Percentiles rank a stretch among this genome's conserved stretches.
phyloP scores from a whole-genome alignment of 2,888 invertebrate species.

The Caenorhabditis wallacei region DNA sequence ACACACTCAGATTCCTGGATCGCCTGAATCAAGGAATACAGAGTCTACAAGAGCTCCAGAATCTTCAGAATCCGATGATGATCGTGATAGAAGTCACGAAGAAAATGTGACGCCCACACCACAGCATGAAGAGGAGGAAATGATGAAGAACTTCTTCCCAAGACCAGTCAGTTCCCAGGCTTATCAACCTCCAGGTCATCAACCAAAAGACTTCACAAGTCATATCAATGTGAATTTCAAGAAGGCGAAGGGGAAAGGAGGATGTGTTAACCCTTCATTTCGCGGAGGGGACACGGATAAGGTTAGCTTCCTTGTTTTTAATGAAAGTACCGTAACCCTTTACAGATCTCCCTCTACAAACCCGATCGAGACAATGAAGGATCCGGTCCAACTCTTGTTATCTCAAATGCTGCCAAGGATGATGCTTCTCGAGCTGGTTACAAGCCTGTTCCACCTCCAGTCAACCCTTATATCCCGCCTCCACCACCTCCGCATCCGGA shows the following conservation, averaged over 20 bases:
- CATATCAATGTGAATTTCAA: constrained; percentile 71
- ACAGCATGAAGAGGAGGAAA: constrained; percentile 55
- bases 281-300: constrained; percentile 63
- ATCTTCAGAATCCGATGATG: constrained; percentile 6
- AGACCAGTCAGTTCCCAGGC: constrained; percentile 61
- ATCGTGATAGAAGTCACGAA: not conserved
- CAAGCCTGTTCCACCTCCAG: constrained; percentile 54
- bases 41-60: not conserved
- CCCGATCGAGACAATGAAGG: constrained; percentile 61
- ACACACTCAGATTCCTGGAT: constrained; percentile 21
- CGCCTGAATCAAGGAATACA: not conserved
- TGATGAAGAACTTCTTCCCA: constrained; percentile 66
- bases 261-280: constrained; percentile 44
- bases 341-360: constrained; percentile 64
- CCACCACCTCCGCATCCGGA: constrained; percentile 49
- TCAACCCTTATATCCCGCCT: constrained; percentile 60
- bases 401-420: constrained; percentile 70
- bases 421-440: constrained; percentile 61
- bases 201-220: constrained; percentile 57
- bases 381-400: constrained; percentile 60
- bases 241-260: constrained; percentile 57
- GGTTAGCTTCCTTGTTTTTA: constrained; percentile 7
- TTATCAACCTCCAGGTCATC: constrained; percentile 67
- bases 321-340: not conserved
- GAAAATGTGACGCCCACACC: constrained; percentile 33